Evolutionary conservation across 2,888 invertebrate species (phyloP), one percentile per base, ranked within the genome.

Genomic region (Ferrisia virgata): DNA sequence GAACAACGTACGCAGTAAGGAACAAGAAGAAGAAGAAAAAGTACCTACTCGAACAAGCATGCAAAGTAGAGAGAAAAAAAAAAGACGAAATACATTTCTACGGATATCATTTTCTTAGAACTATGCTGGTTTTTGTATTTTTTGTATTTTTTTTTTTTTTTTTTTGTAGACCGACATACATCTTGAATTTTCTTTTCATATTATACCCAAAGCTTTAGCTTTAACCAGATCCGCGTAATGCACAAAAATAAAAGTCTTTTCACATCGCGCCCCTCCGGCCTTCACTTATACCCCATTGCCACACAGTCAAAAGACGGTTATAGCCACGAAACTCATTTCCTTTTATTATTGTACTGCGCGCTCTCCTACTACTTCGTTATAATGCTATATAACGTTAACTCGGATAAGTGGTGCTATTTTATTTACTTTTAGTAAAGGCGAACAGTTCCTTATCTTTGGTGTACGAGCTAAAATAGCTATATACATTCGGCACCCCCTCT

Each of bases 291-390:
- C 31, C 83, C 31, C 39, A n/a, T 72, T n/a, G 15, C 15, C 76
- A 69, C 36, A 82, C 64, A 82, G 69, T 82, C 64, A 69, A 83
- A 76, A 83, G 76, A 83, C 72, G 40, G 72, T 83, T 83, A 83
- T 83, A 69, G 83, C 83, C 83, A 72, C 69, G 83, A 83, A 83
- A 83, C 83, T 83, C 83, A 83, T 83, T 83, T 83, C 83, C 83
- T 83, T 83, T 83, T 83, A 83, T 72, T 69, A 83, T 76, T 76
- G 72, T 47, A 69, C 72, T 39, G 31, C 69, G 31, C 83, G 82
- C 58, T 82, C 81, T 81, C 76, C 72, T 83, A 39, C n/a, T n/a
- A 47, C 76, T n/a, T 72, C 83, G 83, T 72, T 53, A 43, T 47
- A 53, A 80, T 31, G 43, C 33, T 53, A 47, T 83, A 83, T 83